These are phyloP conservation scores for Drosophila watanabei DNA, from an alignment of 1,140 invertebrate species.

Conservation along the genomic window DNA sequence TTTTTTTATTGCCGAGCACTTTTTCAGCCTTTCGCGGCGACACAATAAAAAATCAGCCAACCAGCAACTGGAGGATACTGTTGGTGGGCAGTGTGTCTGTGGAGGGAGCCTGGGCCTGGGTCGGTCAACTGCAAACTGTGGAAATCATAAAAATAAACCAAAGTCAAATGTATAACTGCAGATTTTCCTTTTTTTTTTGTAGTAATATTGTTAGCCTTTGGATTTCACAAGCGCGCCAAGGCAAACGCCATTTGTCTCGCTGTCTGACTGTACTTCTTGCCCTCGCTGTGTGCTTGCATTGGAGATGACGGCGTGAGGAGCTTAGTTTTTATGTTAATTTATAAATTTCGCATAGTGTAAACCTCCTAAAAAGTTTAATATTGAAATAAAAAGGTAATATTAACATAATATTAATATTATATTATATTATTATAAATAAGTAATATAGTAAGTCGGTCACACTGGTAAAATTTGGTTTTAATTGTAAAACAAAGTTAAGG, in stretches of 20 bases:
- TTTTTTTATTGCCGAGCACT: not conserved
- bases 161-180: constrained; percentile 72
- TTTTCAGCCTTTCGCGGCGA: constrained; percentile 6
- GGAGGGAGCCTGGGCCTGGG: not conserved
- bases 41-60: constrained; percentile 44
- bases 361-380: not conserved
- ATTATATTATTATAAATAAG: not conserved
- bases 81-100: not conserved
- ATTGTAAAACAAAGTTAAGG: not conserved
- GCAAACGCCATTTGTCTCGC: constrained; percentile 61
- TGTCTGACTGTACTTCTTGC: constrained; percentile 18
- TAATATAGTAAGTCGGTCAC: not conserved
- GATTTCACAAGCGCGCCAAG: constrained; percentile 63
- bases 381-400: not conserved
- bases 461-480: not conserved
- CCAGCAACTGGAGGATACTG: constrained; percentile 11
- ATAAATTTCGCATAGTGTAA: not conserved
- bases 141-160: constrained; percentile 67
- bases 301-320: constrained; percentile 40
- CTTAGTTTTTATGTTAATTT: not conserved
- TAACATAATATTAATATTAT: too few relatives aligned
- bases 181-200: constrained; percentile 54
- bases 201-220: constrained; percentile 73
- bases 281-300: constrained; percentile 12
- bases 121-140: constrained; percentile 41